A percentile compares a stretch with the other conserved stretches of the same genome.
phyloP scores from a whole-genome alignment of 2,797 vertebrate genomes.

The Tapirus indicus region DNA sequence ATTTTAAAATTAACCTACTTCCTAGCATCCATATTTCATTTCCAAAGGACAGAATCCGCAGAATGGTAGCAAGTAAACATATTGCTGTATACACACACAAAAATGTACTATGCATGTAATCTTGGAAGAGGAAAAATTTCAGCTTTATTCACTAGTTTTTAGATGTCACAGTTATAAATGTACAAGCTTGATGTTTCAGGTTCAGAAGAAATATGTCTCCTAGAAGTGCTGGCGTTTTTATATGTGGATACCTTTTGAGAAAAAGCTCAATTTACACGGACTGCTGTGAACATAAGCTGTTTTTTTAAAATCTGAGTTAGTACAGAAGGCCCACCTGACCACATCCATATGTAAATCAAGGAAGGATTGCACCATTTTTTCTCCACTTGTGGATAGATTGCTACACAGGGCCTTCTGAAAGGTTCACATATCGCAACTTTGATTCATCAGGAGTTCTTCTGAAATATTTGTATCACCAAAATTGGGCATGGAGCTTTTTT shows the following conservation, averaged over 20 bases:
- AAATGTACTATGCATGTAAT: not conserved
- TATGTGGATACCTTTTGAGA: not conserved
- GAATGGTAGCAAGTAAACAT: not conserved
- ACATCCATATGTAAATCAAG: not conserved
- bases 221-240: not conserved
- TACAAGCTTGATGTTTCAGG: not conserved
- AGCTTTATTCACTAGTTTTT: not conserved
- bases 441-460: not conserved
- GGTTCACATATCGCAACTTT: not conserved
- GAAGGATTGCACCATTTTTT: not conserved
- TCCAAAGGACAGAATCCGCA: not conserved
- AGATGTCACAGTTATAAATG: not conserved
- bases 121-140: not conserved
- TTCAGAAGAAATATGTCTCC: slow-evolving; percentile 19
- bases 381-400: not conserved
- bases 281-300: not conserved
- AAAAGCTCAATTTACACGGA: not conserved
- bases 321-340: not conserved
- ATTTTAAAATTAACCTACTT: not conserved
- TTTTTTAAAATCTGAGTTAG: not conserved
- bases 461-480: not conserved
- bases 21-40: not conserved
- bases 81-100: not conserved
- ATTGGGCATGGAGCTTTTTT: not conserved
- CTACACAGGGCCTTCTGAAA: not conserved